phyloP scores from a whole-genome alignment of 2,113 vertebrate species.

The Macquaria ambigua region DNA sequence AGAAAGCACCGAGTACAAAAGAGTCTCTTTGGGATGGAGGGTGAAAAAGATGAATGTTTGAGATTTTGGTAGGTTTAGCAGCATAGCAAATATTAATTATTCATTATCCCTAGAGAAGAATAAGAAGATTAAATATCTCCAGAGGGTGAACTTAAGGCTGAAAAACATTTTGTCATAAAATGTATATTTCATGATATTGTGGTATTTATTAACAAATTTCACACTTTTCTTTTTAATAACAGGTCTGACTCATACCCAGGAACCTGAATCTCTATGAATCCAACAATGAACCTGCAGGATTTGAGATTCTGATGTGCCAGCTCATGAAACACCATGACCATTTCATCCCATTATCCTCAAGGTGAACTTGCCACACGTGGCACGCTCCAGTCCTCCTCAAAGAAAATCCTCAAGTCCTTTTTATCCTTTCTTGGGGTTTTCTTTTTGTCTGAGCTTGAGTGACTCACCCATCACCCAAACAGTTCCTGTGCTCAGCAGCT shows the following conservation, averaged over 20 bases:
- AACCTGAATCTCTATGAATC: neutral
- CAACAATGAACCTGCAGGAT: conserved; percentile 53
- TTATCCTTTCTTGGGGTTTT: conserved; percentile 51
- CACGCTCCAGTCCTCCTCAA: conserved; percentile 36
- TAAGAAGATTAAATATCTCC: conserved; percentile 67
- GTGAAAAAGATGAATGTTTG: conserved; percentile 56
- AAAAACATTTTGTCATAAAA: conserved; percentile 33
- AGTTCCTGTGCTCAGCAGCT: conserved; percentile 46
- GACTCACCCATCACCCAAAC: conserved; percentile 53
- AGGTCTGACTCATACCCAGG: neutral
- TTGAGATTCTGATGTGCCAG: conserved; percentile 29
- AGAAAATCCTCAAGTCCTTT: conserved; percentile 44
- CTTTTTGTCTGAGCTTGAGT: conserved; percentile 57
- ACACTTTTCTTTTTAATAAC: conserved; percentile 12
- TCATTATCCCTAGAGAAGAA: conserved; percentile 65
- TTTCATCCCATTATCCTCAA: conserved; percentile 78
- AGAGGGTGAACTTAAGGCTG: conserved; percentile 42
- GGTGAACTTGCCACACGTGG: conserved; percentile 69
- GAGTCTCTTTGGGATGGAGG: conserved; percentile 50
- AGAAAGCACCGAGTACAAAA: conserved; percentile 50
- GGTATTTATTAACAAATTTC: conserved; percentile 19
- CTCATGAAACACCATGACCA: conserved; percentile 50
- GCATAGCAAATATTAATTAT: conserved; percentile 67
- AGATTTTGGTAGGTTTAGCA: conserved; percentile 56
- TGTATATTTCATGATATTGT: conserved; percentile 11